phyloP scores from a whole-genome alignment of 2,888 invertebrate genomes.

The Cantharis nigra region DNA sequence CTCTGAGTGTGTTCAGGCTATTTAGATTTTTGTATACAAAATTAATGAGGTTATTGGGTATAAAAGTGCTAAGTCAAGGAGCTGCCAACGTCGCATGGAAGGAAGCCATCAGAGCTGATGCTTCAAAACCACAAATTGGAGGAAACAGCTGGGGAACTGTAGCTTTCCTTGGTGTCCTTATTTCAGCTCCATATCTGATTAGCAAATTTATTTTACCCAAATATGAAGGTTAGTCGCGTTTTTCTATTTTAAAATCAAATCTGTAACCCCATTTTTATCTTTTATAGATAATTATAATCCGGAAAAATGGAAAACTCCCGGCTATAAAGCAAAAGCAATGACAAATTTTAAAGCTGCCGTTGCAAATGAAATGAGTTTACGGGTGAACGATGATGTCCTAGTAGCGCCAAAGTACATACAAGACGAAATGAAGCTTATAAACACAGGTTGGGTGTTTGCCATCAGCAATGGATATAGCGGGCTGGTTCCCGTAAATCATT shows the following conservation, averaged over 20 bases:
- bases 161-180: conserved; percentile 84
- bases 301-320: conserved; percentile 70
- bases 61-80: conserved; percentile 51
- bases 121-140: conserved; percentile 43
- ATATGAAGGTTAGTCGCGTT: conserved; percentile 63
- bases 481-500: conserved; percentile 67
- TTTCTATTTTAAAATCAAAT: not conserved
- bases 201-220: conserved; percentile 78
- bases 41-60: conserved; percentile 71
- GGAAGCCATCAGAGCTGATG: conserved; percentile 55
- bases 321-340: conserved; percentile 67
- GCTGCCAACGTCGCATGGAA: conserved; percentile 53
- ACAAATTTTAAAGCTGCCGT: conserved; percentile 76
- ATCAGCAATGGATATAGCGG: conserved; percentile 64
- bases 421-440: conserved; percentile 63
- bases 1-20: conserved; percentile 80
- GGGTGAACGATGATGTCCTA: conserved; percentile 74
- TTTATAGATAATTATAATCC: conserved; percentile 61
- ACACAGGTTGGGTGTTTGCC: conserved; percentile 73
- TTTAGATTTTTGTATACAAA: conserved; percentile 81
- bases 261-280: not conserved
- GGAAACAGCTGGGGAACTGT: conserved; percentile 84
- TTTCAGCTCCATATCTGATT: conserved; percentile 91
- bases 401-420: conserved; percentile 87
- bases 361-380: conserved; percentile 77